phyloP scores from a whole-genome alignment of 2,797 vertebrate genomes.

The Megalops cyprinoides region DNA sequence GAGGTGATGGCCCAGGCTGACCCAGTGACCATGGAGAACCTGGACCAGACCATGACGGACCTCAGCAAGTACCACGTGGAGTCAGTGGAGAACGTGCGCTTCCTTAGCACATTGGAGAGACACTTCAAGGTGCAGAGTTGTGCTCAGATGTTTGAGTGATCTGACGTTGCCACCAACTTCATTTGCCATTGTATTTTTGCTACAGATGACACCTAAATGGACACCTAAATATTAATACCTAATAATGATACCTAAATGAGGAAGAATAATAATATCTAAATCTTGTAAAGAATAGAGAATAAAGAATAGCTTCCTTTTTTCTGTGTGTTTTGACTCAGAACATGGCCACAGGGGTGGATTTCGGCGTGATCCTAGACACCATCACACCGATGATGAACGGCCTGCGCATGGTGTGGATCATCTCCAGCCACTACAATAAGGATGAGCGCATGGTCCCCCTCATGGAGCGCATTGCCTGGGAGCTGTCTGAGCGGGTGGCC shows the following conservation, averaged over 20 bases:
- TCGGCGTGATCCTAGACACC: slow-evolving; percentile 75
- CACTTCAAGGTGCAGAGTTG: slow-evolving; percentile 82
- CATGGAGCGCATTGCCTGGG: slow-evolving; percentile 91
- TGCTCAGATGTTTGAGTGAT: too few relatives aligned
- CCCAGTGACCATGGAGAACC: slow-evolving; percentile 63
- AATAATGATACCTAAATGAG: too few relatives aligned
- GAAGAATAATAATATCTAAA: too few relatives aligned
- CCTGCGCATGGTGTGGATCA: slow-evolving; percentile 87
- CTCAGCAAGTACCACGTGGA: slow-evolving; percentile 78
- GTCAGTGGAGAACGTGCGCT: slow-evolving; percentile 80
- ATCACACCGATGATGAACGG: slow-evolving; percentile 85
- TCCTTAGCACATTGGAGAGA: slow-evolving; percentile 83
- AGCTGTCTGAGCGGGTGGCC: slow-evolving; percentile 80
- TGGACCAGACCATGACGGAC: slow-evolving; percentile 73
- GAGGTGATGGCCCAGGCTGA: slow-evolving; percentile 74
- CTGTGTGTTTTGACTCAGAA: slow-evolving; percentile 74
- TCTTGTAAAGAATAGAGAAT: too few relatives aligned
- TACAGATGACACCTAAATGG: too few relatives aligned
- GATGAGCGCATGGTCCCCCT: slow-evolving; percentile 85
- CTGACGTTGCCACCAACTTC: too few relatives aligned
- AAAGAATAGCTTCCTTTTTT: too few relatives aligned
- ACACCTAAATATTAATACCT: too few relatives aligned
- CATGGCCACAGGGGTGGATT: slow-evolving; percentile 75
- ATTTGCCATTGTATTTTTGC: too few relatives aligned
- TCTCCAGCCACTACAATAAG: slow-evolving; percentile 87